Base-by-base conservation (phyloP, 2,888 invertebrate genomes). In the Ornithoptera priamus region DNA sequence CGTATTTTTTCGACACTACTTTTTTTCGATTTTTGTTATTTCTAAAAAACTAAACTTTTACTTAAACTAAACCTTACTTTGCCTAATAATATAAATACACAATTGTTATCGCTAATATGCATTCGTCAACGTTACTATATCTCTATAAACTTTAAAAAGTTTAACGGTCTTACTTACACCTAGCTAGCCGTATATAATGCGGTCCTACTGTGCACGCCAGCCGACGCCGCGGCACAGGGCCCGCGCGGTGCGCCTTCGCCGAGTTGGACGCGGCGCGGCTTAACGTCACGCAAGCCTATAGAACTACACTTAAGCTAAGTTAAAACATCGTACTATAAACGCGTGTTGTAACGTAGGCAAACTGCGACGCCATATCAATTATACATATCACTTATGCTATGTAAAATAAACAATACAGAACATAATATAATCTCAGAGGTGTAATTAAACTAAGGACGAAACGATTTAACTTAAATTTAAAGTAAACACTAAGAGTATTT, bases 101-200 rank as follows among this genome's bases (percentile, higher is more conserved):
- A 12, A 15, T 46, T 15, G 2, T 50, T 58, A 62, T 24, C 18
- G 22, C 22, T 53, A 61, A 53, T 24, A 20, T 62, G 50, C 42
- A 22, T 20, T 61, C 53, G 39, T 6, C 56, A 69, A 65, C 65
- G 56, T 18, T 36, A 69, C 58, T 46, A 56, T 24, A 46, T 53
- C 62, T 69, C 46, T 24, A 69, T 69, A 69, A 69, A 69, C 60
- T 69, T 58, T 69, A 50, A 62, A 69, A 69, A 17, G 46, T 42
- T n/a, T 62, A 69, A 69, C 69, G 62, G 17, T 46, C 62, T 36
- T 65, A 58, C 56, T 36, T 65, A 58, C 56, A 60, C 18, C 61
- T 69, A 65, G 20, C 57, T 65, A 65, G 22, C 22, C 50, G 22
- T 22, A 24, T 22, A 10, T 62, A 66, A 62, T 62, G 62, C 65